Base-by-base conservation (phyloP, 1,140 invertebrate species). In the Bombyx mandarina region DNA sequence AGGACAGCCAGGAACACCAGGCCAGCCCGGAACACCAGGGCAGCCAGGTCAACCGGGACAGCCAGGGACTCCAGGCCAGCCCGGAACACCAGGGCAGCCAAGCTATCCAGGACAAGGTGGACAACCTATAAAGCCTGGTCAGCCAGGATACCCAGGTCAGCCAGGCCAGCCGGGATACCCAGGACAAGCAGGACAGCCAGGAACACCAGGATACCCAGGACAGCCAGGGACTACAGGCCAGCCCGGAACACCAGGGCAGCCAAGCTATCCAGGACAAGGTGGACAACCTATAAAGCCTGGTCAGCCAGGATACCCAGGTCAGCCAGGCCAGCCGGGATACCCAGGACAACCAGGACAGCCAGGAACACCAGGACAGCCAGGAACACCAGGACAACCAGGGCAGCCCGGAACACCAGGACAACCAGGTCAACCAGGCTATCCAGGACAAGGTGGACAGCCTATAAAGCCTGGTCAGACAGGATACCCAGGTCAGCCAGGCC, bases 191-290 rank as follows among this genome's bases (percentile, higher is more conserved):
- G 62, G 65, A 8, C 5, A 56, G 12, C 51, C 58, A 57, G 58
- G 58, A 0, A 8, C 56, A 43, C 60, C 60, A 47, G 64, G 60
- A 12, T 42, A 62, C 2, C 62, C 65, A n/a, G 67, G 62, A 26
- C 55, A 56, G 43, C 45, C 60, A 52, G 59, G 59, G 0, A 51
- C 59, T 53, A 60, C 58, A n/a, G 67, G 67, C n/a, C 8, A 52
- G 6, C 65, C 67, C 54, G 65, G 67, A 8, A 9, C 54, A 7
- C 57, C 61, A 63, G 73, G 73, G 52, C 45, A 63, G 49, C 79
- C 71, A 66, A 70, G 73, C 44, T 7, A 51, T 7, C 75, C 69
- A 58, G 75, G 61, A 45, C 49, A 56, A 12, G 65, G 63, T 42
- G 64, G 69, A 6, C 8, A 59, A 46, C 65, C 65, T 1, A 59